Evolutionary conservation across 2,113 vertebrate genomes (phyloP), one percentile per base, ranked within the genome.

Genomic region (Peucedramus taeniatus): DNA sequence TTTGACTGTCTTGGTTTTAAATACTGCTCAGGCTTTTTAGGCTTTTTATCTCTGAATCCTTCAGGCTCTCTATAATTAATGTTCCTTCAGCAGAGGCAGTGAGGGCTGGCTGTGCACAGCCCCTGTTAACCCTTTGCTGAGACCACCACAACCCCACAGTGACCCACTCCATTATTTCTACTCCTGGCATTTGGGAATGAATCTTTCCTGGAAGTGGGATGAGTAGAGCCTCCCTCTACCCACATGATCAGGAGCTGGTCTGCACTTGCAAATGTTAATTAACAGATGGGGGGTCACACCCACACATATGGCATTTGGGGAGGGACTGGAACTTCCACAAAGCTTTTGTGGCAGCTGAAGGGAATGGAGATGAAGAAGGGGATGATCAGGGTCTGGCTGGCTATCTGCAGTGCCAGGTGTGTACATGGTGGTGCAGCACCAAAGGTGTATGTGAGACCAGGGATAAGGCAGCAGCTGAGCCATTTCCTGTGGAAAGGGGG

Each of bases 1-100:
- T 97, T 97, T 97, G 93, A 95, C 93, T 94, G 95, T 97, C 97
- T 91, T 84, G 91, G 40, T 50, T 93, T 97, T 96, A 94, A 97
- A 96, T 94, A 77, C 94, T n/a, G 28, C 75, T 87, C 89, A 92
- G 87, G 64, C 92, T 75, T 78, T 79, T 70, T 44, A 95, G 89
- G 72, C 88, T 72, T 79, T 80, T 75, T 83, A 96, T 80, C 91
- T 84, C 74, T 50, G 77, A 81, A 80, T 91, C 78, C 79, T 93
- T 26, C 1, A 18, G 95, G 90, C 79, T 87, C 90, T 96, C 88
- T 97, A 89, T 97, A 97, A 97, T 97, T 97, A 97, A 96, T 92
- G 89, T 87, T 90, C 69, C 96, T 94, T 69, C 30, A 85, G 93
- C 90, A 83, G 79, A 87, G 66, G 69, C 84, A 70, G 81, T 2